Base-by-base conservation (phyloP, 2,113 vertebrate genomes). In the Poeciliopsis occidentalis region DNA sequence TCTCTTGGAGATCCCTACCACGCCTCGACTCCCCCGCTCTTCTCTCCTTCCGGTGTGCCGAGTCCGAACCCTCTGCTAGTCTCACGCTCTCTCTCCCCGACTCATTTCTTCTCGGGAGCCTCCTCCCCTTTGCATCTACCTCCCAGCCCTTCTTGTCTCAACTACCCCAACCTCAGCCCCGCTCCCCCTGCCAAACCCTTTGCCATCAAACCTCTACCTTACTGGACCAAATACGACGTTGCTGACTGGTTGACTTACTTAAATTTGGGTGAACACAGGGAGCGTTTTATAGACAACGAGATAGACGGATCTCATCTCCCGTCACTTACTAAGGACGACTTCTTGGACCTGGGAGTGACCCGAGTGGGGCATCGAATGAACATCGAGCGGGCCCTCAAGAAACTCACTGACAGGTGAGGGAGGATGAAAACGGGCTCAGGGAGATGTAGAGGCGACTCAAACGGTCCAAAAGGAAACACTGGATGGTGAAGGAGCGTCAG, bases 361-460 rank as follows among this genome's bases (percentile, higher is more conserved):
- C 95, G 97, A 32, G 97, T 98, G 5, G 97, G 97, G 47, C 97
- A 98, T 91, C 95, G 97, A 80, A 98, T 98, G 96, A 98, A 98
- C 94, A 98, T 98, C 85, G 96, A 97, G 90, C 95, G 97, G 71
- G 97, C 97, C 8, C 94, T 98, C 90, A 97, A 96, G 91, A 96
- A 96, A 88, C 96, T 98, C 89, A 94, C 97, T 73, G 96, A 98
- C 93, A 98, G 97, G 96, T 98, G 96, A 98, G 96, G 92, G 93
- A 88, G 87, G 88, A 85, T 81, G 64, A 67, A 74, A 66, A 72
- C 63, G 65, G 71, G 83, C 82, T 75, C 54, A 76, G 87, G 85
- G 75, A 77, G 57, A 82, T 69, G 19, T 80, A 75, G 41, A 78
- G 32, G 15, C 75, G 75, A 76, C 69, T 22, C 12, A 73, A 71